phyloP scores from a whole-genome alignment of 2,797 vertebrate species.

The Holocentrus rufus region DNA sequence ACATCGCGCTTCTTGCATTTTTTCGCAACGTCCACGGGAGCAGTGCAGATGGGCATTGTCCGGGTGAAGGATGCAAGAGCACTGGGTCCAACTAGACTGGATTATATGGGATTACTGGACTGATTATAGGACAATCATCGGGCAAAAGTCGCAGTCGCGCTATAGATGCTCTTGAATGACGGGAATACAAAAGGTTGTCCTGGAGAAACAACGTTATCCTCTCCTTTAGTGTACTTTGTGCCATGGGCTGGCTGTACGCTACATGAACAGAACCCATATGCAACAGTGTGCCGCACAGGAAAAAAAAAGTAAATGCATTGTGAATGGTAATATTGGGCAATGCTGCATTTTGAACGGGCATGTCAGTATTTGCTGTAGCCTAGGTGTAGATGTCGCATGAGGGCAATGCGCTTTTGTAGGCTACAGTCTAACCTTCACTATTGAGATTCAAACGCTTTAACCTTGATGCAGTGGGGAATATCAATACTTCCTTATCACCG shows the following conservation, averaged over 20 bases:
- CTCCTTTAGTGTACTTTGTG: slow-evolving; percentile 73
- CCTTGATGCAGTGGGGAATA: slow-evolving; percentile 79
- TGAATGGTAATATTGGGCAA: slow-evolving; percentile 73
- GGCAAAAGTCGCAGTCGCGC: slow-evolving; percentile 76
- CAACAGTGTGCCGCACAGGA: slow-evolving; percentile 83
- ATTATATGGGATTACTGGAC: slow-evolving; percentile 83
- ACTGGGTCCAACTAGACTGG: slow-evolving; percentile 77
- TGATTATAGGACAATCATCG: slow-evolving; percentile 79
- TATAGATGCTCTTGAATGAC: slow-evolving; percentile 76
- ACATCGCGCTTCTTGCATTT: slow-evolving; percentile 33
- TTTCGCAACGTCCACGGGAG: slow-evolving; percentile 38
- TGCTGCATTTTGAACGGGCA: slow-evolving; percentile 77
- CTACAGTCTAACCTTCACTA: slow-evolving; percentile 79
- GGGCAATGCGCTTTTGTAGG: slow-evolving; percentile 82
- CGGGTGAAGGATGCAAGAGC: slow-evolving; percentile 75
- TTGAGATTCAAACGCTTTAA: slow-evolving; percentile 77
- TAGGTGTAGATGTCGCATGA: slow-evolving; percentile 82
- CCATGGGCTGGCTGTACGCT: slow-evolving; percentile 54
- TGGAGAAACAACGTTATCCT: slow-evolving; percentile 51
- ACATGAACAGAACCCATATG: slow-evolving; percentile 70
- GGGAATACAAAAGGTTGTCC: slow-evolving; percentile 71
- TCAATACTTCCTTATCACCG: slow-evolving; percentile 79
- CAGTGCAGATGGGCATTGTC: slow-evolving; percentile 68
- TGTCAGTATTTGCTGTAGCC: slow-evolving; percentile 74
- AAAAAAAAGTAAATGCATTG: slow-evolving; percentile 76